Percentiles rank a stretch among this genome's conserved stretches.
Evolutionary conservation across 2,797 vertebrate genomes (phyloP).

Genomic region (Limosa lapponica): DNA sequence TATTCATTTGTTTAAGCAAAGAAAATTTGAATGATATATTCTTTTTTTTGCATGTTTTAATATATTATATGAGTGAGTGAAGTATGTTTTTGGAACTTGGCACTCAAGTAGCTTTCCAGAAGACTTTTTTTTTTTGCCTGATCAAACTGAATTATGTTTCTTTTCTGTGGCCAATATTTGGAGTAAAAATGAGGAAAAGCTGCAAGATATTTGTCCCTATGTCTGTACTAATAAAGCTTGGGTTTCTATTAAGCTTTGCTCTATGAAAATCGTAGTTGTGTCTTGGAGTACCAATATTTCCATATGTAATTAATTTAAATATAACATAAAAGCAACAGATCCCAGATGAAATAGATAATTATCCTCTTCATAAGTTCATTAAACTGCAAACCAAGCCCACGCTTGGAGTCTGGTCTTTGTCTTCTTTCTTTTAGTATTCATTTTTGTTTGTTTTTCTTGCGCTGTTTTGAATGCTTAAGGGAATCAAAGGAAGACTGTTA

Average conservation of each 20-base stretch:
- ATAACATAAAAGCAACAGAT: slow-evolving; percentile 56
- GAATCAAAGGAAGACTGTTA: slow-evolving; percentile 33
- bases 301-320: slow-evolving; percentile 71
- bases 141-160: background rate
- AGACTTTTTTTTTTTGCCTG: background rate
- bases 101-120: background rate
- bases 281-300: slow-evolving; percentile 62
- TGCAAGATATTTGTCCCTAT: background rate
- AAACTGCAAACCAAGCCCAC: slow-evolving; percentile 38
- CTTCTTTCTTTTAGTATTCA: slow-evolving; percentile 46
- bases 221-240: slow-evolving; percentile 14
- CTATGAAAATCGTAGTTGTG: slow-evolving; percentile 32
- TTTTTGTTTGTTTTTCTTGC: slow-evolving; percentile 44
- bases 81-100: background rate
- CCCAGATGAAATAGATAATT: slow-evolving; percentile 60
- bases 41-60: background rate
- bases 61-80: background rate
- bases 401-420: slow-evolving; percentile 50
- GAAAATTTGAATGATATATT: background rate
- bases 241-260: slow-evolving; percentile 46
- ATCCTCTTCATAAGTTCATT: slow-evolving; percentile 49
- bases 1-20: background rate
- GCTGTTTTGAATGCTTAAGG: slow-evolving; percentile 10
- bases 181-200: slow-evolving; percentile 49
- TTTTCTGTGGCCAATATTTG: slow-evolving; percentile 1